A percentile compares a stretch with the other conserved stretches of the same genome.
These are phyloP conservation scores for Piprites chloris DNA, from an alignment of 2,113 vertebrate genomes.

Conservation along the genomic window DNA sequence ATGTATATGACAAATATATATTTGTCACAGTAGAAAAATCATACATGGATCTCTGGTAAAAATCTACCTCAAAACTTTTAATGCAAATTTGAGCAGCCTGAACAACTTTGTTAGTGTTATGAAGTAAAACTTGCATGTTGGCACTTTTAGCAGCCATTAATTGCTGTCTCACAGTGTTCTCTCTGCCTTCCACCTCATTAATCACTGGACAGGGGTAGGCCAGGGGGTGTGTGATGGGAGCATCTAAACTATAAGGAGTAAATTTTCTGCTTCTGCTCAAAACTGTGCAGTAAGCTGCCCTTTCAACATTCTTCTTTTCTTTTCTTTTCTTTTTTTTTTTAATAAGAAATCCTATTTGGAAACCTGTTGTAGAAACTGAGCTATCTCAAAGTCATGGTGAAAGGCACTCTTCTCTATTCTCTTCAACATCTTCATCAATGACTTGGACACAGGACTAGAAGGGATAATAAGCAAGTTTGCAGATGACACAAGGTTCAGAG, in stretches of 20 bases:
- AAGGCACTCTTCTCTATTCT: not conserved
- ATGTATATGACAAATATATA: not conserved
- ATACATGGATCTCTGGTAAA: not conserved
- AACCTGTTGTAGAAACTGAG: not conserved
- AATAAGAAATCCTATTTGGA: not conserved
- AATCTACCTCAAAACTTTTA: not conserved
- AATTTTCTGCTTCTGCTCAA: not conserved
- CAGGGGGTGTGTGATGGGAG: not conserved
- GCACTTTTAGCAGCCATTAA: conserved; percentile 20
- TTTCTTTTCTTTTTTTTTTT: not conserved
- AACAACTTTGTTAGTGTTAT: not conserved
- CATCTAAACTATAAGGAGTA: not conserved
- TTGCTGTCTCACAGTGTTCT: not conserved
- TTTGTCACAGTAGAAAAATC: not conserved
- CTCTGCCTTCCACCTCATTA: not conserved
- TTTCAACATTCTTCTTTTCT: not conserved
- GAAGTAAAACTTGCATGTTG: not conserved
- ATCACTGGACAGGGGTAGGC: not conserved
- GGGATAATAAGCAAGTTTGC: not conserved
- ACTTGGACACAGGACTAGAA: not conserved
- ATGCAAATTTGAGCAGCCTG: not conserved
- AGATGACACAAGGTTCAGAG: not conserved
- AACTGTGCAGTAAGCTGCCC: not conserved
- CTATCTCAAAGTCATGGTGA: not conserved
- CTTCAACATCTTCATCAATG: not conserved